These are phyloP conservation scores for Prochilodus magdalenae DNA, from an alignment of 2,113 vertebrate species.

Conservation along the genomic window DNA sequence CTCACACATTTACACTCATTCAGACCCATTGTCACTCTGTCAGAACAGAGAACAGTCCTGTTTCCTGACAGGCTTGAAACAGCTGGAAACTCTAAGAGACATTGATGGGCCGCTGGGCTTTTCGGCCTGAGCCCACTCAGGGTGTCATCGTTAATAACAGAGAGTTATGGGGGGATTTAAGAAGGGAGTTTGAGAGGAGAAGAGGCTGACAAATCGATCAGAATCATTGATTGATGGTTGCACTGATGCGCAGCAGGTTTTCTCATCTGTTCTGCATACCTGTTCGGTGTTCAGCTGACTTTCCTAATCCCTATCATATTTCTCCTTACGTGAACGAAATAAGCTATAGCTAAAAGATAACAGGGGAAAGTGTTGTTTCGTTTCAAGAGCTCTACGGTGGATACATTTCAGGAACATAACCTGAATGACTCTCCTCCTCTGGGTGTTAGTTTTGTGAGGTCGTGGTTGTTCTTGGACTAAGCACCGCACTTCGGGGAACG, in stretches of 20 bases:
- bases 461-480: slow-evolving; percentile 42
- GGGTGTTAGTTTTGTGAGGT: slow-evolving; percentile 19
- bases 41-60: slow-evolving; percentile 24
- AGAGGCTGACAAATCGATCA: slow-evolving; percentile 7
- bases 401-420: slow-evolving; percentile 13
- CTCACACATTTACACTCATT: slow-evolving; percentile 1
- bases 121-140: no score
- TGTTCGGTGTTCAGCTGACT: background rate
- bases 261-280: background rate
- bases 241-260: slow-evolving; percentile 18
- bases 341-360: background rate
- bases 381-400: slow-evolving; percentile 15
- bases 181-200: background rate
- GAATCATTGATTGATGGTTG: background rate
- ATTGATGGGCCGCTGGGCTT: slow-evolving; percentile 17
- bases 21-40: background rate
- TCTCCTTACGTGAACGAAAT: background rate
- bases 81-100: background rate
- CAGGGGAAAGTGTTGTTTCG: background rate
- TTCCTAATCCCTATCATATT: background rate
- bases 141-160: background rate
- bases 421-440: background rate
- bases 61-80: slow-evolving; percentile 19
- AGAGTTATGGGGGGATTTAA: background rate
- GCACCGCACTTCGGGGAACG: background rate